Evolutionary conservation across 1,140 invertebrate genomes (phyloP).

Genomic region (Pseudomyrmex sp.): DNA sequence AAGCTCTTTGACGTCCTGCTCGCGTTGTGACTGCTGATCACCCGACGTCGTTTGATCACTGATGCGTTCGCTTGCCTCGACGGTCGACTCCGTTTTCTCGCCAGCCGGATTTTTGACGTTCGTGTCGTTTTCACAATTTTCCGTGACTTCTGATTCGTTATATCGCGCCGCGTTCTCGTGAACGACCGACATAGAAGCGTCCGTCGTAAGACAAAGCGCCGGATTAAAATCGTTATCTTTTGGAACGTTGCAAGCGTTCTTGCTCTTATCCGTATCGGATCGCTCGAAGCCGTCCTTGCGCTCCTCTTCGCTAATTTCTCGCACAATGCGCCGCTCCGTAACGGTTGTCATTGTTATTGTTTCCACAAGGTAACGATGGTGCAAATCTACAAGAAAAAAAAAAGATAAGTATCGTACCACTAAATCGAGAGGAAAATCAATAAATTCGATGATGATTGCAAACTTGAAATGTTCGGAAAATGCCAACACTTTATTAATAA

Average conservation of each 20-base stretch:
- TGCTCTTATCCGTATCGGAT: slow-evolving; percentile 66
- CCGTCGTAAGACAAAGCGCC: slow-evolving; percentile 9
- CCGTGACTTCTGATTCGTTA: slow-evolving; percentile 14
- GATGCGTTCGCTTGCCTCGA: slow-evolving; percentile 25
- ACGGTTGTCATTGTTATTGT: slow-evolving; percentile 90
- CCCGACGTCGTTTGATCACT: slow-evolving; percentile 13
- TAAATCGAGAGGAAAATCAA: background rate
- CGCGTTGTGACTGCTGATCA: slow-evolving; percentile 18
- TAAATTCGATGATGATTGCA: background rate
- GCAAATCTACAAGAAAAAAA: slow-evolving; percentile 77
- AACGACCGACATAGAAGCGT: slow-evolving; percentile 27
- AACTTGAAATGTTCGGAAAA: background rate
- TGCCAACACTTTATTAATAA: background rate
- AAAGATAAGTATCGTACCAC: slow-evolving; percentile 7
- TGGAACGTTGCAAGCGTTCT: slow-evolving; percentile 26
- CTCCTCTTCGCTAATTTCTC: slow-evolving; percentile 84
- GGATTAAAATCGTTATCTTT: slow-evolving; percentile 22
- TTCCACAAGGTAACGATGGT: slow-evolving; percentile 88
- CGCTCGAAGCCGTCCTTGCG: slow-evolving; percentile 43
- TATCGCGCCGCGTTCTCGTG: slow-evolving; percentile 51
- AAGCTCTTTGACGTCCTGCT: slow-evolving; percentile 80
- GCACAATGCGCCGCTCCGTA: slow-evolving; percentile 88
- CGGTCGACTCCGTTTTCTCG: slow-evolving; percentile 14
- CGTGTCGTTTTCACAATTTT: slow-evolving; percentile 3
- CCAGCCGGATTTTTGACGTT: slow-evolving; percentile 31